Conservation (phyloP, 1,140 invertebrate species). For the Panonychus citri region DNA sequence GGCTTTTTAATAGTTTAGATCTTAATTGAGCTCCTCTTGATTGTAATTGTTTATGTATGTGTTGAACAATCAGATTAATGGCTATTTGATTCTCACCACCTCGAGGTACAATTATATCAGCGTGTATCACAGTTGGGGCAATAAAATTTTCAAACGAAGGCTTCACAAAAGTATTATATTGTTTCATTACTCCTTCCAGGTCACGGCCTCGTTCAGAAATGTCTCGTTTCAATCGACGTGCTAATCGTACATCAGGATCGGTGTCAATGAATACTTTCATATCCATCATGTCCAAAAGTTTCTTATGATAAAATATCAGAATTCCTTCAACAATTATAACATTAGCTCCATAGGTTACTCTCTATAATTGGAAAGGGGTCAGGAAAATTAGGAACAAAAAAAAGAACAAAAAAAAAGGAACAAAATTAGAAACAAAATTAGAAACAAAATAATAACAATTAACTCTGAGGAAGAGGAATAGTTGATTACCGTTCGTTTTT, state of each 20-base stretch:
- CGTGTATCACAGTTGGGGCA: slow-evolving; percentile 45
- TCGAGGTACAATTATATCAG: slow-evolving; percentile 34
- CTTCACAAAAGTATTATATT: slow-evolving; percentile 88
- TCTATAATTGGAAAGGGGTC: slow-evolving; percentile 49
- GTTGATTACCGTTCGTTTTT: slow-evolving; percentile 53
- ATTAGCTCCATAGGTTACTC: slow-evolving; percentile 98
- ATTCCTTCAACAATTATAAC: slow-evolving; percentile 99
- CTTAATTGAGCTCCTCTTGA: slow-evolving; percentile 73
- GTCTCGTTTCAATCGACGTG: slow-evolving; percentile 64
- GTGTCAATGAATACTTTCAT: slow-evolving; percentile 97
- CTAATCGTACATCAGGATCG: slow-evolving; percentile 82
- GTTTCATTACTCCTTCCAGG: slow-evolving; percentile 81
- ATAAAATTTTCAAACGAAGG: slow-evolving; percentile 93
- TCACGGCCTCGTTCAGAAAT: slow-evolving; percentile 81
- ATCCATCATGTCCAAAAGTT: slow-evolving; percentile 63
- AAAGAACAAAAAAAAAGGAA: slow-evolving; percentile 2
- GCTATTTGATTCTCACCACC: slow-evolving; percentile 90
- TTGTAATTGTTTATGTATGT: slow-evolving; percentile 83
- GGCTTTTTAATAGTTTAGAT: slow-evolving; percentile 55
- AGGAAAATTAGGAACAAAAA: too few species aligned
- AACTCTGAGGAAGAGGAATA: too few species aligned
- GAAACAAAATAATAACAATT: too few species aligned
- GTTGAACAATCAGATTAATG: slow-evolving; percentile 88
- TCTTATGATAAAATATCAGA: slow-evolving; percentile 68
- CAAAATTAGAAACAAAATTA: background rate